Conservation (phyloP, 2,888 invertebrate genomes). For the Hemicrepidius hirtus region DNA sequence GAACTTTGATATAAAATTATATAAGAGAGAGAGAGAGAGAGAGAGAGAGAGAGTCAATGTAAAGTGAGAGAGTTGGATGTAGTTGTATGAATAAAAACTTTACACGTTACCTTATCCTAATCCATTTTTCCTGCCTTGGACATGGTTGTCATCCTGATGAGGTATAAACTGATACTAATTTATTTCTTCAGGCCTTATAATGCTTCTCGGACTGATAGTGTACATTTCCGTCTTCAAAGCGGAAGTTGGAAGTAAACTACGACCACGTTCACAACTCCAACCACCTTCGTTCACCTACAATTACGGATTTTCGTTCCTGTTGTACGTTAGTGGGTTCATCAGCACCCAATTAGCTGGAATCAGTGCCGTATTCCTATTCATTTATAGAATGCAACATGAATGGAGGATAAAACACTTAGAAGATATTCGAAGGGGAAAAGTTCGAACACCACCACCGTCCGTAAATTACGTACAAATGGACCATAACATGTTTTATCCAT, state of each 20-base stretch:
- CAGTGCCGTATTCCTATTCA: constrained; percentile 90
- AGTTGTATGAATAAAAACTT: too few relatives aligned
- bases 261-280: constrained; percentile 85
- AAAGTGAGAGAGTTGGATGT: too few relatives aligned
- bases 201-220: constrained; percentile 93
- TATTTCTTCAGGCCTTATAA: constrained; percentile 82
- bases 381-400: constrained; percentile 82
- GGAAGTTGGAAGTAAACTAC: constrained; percentile 90
- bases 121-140: too few relatives aligned
- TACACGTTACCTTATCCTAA: too few relatives aligned
- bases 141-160: too few relatives aligned
- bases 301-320: constrained; percentile 91
- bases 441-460: constrained; percentile 68
- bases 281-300: constrained; percentile 88
- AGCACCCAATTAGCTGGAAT: constrained; percentile 90
- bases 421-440: constrained; percentile 74
- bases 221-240: constrained; percentile 95
- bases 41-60: too few relatives aligned
- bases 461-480: constrained; percentile 66
- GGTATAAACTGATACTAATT: not conserved
- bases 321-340: constrained; percentile 89
- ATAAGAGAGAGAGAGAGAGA: too few relatives aligned
- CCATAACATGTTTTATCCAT: constrained; percentile 68
- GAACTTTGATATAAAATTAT: too few relatives aligned
- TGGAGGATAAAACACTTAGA: constrained; percentile 74